Conservation (phyloP, 1,140 invertebrate genomes). For the Muscidifurax raptorellus region DNA sequence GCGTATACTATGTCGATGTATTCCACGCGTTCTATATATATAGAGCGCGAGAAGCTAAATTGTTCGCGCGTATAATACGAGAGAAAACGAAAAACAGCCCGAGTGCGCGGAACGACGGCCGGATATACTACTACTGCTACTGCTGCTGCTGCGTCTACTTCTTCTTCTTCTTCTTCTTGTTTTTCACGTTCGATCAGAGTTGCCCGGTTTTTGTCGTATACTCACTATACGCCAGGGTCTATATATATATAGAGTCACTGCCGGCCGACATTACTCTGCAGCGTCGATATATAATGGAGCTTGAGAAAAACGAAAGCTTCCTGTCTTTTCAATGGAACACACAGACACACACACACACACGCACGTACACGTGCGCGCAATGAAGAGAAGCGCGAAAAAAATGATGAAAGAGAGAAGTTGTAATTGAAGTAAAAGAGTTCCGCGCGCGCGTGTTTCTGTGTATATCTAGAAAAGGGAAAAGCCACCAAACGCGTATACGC, state of each 20-base stretch:
- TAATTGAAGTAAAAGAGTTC: slow-evolving; percentile 13
- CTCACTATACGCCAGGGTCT: too few species aligned
- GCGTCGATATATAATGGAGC: not conserved
- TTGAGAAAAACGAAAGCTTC: not conserved
- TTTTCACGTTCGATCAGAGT: not conserved
- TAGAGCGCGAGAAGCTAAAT: not conserved
- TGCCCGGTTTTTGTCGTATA: not conserved
- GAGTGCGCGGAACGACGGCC: not conserved
- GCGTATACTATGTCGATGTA: not conserved
- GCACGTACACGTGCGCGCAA: too few species aligned
- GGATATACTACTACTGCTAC: too few species aligned
- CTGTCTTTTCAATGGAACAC: not conserved
- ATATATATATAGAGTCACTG: too few species aligned
- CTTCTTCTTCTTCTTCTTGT: not conserved
- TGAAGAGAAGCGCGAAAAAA: not conserved
- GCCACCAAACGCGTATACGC: too few species aligned
- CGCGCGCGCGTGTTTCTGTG: too few species aligned
- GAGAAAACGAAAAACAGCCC: not conserved
- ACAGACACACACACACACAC: too few species aligned
- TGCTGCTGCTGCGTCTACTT: too few species aligned
- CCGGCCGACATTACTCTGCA: not conserved
- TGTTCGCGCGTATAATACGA: not conserved
- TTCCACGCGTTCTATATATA: not conserved
- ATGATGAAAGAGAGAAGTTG: not conserved
- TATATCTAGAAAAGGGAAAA: too few species aligned